These are phyloP conservation scores for Eristalis intricaria DNA, from an alignment of 2,888 invertebrate species.

Conservation along the genomic window DNA sequence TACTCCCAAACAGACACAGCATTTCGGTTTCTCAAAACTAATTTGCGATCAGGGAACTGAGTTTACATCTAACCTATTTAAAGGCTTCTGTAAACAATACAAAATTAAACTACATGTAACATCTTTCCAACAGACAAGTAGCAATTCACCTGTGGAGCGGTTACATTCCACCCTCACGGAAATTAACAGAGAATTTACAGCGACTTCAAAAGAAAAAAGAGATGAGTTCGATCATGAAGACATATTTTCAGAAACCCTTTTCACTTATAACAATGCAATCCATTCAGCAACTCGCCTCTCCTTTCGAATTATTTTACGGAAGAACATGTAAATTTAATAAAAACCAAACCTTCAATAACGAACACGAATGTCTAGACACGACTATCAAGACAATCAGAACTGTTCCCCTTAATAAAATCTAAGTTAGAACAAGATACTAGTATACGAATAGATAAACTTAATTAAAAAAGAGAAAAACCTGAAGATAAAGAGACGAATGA, in stretches of 20 bases:
- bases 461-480: background rate
- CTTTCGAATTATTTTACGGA: background rate
- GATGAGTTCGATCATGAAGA: slow-evolving; percentile 3
- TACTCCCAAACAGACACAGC: background rate
- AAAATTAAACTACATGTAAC: background rate
- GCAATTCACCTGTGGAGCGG: slow-evolving; percentile 12
- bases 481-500: slow-evolving; percentile 2
- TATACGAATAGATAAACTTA: background rate
- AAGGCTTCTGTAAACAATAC: slow-evolving; percentile 9
- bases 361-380: background rate
- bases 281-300: background rate
- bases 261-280: slow-evolving; percentile 9
- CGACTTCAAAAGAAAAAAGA: background rate
- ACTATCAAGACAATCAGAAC: background rate
- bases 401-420: background rate
- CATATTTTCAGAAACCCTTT: background rate
- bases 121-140: slow-evolving; percentile 14
- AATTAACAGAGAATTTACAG: slow-evolving; percentile 8
- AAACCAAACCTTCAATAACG: background rate
- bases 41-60: slow-evolving; percentile 11
- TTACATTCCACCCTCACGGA: slow-evolving; percentile 4
- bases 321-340: background rate
- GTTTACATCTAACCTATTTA: background rate
- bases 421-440: background rate
- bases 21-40: slow-evolving; percentile 3